These are phyloP conservation scores for Papio anubis DNA, from an alignment of 2,113 vertebrate genomes.

Conservation along the genomic window DNA sequence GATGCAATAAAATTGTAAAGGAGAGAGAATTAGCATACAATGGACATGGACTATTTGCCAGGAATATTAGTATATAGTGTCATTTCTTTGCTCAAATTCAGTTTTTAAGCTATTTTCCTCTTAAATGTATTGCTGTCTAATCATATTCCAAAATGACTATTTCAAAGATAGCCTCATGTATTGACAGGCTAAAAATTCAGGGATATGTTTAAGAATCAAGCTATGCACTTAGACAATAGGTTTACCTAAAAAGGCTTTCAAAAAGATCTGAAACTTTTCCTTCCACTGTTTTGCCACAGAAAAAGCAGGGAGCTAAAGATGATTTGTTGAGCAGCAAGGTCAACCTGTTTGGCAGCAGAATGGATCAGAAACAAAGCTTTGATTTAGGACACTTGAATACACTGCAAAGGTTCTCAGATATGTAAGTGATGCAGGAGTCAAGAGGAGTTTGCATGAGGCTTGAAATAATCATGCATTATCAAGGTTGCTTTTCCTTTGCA, in stretches of 20 bases:
- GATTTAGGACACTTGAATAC: not conserved
- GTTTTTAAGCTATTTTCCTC: not conserved
- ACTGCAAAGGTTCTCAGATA: not conserved
- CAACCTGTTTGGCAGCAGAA: not conserved
- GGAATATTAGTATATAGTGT: not conserved
- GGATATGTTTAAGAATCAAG: not conserved
- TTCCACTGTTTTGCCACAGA: not conserved
- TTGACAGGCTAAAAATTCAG: not conserved
- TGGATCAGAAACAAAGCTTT: not conserved
- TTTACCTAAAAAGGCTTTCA: not conserved
- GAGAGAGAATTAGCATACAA: not conserved
- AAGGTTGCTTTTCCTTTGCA: not conserved
- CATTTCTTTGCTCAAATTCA: constrained; percentile 8
- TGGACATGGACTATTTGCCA: not conserved
- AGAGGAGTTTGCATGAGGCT: not conserved
- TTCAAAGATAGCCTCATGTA: not conserved
- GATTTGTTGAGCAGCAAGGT: not conserved
- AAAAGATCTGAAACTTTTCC: not conserved
- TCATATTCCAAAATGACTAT: not conserved
- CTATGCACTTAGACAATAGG: not conserved
- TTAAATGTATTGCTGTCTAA: not conserved
- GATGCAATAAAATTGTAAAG: not conserved
- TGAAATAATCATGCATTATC: not conserved
- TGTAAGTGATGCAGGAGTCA: not conserved
- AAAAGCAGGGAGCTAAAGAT: not conserved